Evolutionary conservation across 2,888 invertebrate genomes (phyloP).

Genomic region (Athalia cordata): DNA sequence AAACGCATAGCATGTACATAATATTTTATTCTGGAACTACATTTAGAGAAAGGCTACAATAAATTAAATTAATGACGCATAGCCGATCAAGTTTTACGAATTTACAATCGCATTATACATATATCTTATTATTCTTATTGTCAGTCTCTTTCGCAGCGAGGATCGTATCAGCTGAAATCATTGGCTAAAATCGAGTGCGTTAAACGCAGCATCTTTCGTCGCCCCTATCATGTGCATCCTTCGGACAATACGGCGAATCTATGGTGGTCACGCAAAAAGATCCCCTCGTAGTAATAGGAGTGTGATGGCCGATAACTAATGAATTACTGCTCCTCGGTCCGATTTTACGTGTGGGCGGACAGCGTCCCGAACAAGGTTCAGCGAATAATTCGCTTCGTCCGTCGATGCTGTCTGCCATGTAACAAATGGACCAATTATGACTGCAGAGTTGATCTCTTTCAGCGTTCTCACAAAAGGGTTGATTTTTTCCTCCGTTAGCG

Average conservation of each 20-base stretch:
- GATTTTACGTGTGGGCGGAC: conserved; percentile 6
- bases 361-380: conserved; percentile 42
- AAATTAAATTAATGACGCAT: too few relatives aligned
- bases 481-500: conserved; percentile 53
- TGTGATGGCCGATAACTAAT: conserved; percentile 82
- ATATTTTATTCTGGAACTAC: too few relatives aligned
- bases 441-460: conserved; percentile 53
- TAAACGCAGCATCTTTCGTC: conserved; percentile 82
- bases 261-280: conserved; percentile 82
- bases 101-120: too few relatives aligned
- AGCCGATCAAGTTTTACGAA: too few relatives aligned
- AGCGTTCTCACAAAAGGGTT: conserved; percentile 52
- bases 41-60: too few relatives aligned
- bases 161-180: not conserved
- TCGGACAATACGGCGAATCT: conserved; percentile 83
- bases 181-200: not conserved
- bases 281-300: conserved; percentile 82
- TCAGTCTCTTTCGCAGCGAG: too few relatives aligned
- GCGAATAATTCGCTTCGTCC: conserved; percentile 45
- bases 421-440: conserved; percentile 53
- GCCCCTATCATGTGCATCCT: conserved; percentile 74
- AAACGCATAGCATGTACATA: too few relatives aligned
- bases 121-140: too few relatives aligned
- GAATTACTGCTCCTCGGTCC: conserved; percentile 76
- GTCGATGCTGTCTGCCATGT: conserved; percentile 54